Evolutionary conservation across 2,797 vertebrate species (phyloP).

Genomic region (Leuciscus waleckii): DNA sequence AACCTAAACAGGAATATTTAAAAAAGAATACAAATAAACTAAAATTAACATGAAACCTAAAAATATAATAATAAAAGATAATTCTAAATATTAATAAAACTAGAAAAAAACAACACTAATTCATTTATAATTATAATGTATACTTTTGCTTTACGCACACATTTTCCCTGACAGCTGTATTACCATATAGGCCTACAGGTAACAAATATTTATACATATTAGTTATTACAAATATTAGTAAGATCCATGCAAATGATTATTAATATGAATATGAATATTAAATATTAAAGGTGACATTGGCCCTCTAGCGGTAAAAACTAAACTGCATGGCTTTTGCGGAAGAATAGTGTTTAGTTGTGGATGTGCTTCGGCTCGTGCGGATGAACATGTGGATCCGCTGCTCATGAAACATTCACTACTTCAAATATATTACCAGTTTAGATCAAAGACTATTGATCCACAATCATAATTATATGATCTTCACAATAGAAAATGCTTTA

Average conservation of each 20-base stretch:
- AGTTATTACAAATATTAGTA: background rate
- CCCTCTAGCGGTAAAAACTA: background rate
- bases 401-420: no score
- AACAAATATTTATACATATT: background rate
- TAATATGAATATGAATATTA: background rate
- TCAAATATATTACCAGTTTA: no score
- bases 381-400: no score
- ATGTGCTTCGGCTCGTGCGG: no score
- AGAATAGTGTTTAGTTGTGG: no score
- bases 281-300: background rate
- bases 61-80: background rate
- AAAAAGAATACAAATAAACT: no score
- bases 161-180: background rate
- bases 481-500: no score
- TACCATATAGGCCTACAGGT: background rate
- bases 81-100: background rate
- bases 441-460: no score
- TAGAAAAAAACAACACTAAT: background rate
- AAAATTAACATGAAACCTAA: background rate
- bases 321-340: no score
- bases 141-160: background rate
- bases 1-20: background rate
- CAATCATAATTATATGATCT: no score
- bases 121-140: background rate
- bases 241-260: background rate